Conservation (phyloP, 2,113 vertebrate species). For the Elaphurus davidianus region DNA sequence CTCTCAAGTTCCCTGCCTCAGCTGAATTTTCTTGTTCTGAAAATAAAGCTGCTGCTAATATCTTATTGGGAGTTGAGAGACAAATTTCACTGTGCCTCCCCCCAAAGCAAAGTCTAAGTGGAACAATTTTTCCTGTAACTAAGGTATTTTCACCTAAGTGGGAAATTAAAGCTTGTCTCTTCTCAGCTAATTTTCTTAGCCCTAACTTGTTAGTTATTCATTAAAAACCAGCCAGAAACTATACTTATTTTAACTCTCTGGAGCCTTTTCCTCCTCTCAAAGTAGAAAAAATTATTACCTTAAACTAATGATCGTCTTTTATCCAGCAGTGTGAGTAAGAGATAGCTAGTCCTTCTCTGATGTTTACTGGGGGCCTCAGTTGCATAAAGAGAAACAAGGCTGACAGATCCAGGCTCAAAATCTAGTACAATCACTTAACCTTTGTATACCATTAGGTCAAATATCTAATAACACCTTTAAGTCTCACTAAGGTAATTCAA, state of each 20-base stretch:
- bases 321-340: not conserved
- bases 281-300: not conserved
- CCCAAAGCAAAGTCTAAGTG: not conserved
- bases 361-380: not conserved
- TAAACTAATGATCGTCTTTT: not conserved
- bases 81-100: not conserved
- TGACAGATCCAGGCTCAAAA: not conserved
- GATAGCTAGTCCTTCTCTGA: not conserved
- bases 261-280: not conserved
- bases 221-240: constrained; percentile 20
- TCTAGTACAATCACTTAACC: not conserved
- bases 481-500: not conserved
- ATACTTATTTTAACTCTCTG: not conserved
- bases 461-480: not conserved
- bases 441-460: not conserved
- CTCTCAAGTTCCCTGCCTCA: not conserved
- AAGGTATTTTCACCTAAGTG: constrained; percentile 5
- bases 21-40: not conserved
- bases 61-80: not conserved
- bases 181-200: constrained; percentile 22
- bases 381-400: not conserved
- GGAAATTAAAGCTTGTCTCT: constrained; percentile 7
- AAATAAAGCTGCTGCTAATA: not conserved
- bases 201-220: not conserved
- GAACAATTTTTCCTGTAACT: not conserved